Evolutionary conservation across 1,140 invertebrate species (phyloP).

Genomic region (Babylonia areolata): DNA sequence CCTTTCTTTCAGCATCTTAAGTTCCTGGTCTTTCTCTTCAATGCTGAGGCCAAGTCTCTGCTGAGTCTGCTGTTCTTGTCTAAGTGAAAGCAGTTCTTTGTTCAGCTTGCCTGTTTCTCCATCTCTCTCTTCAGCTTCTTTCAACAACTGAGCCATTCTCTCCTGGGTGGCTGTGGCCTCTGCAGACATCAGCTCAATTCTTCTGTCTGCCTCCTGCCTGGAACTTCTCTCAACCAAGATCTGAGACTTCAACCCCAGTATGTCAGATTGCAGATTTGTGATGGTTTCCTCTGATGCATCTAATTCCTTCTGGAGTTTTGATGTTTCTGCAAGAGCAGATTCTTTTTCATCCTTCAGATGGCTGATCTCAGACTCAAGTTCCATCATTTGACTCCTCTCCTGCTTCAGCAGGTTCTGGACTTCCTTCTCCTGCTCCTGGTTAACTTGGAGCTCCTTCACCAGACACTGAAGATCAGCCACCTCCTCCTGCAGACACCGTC

Average conservation of each 20-base stretch:
- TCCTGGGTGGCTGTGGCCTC: slow-evolving; percentile 1
- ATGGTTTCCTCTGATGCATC: not conserved
- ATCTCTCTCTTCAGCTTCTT: slow-evolving; percentile 1
- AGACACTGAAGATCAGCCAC: not conserved
- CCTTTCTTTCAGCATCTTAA: not conserved
- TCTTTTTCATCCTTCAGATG: slow-evolving; percentile 31
- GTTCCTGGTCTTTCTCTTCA: slow-evolving; percentile 12
- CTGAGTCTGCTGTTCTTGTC: slow-evolving; percentile 15
- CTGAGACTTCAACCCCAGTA: slow-evolving; percentile 35
- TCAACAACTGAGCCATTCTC: slow-evolving; percentile 35
- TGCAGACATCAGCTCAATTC: not conserved
- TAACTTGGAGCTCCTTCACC: slow-evolving; percentile 35
- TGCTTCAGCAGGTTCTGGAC: slow-evolving; percentile 17
- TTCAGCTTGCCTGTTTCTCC: slow-evolving; percentile 56
- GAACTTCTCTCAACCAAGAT: slow-evolving; percentile 8
- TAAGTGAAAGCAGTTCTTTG: slow-evolving; percentile 27
- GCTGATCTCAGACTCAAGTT: slow-evolving; percentile 44
- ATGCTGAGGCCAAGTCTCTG: not conserved
- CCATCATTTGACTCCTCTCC: slow-evolving; percentile 44
- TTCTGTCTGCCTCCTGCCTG: not conserved
- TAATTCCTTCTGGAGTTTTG: not conserved
- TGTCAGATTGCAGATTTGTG: not conserved
- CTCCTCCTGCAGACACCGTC: not conserved
- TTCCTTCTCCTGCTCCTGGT: slow-evolving; percentile 35
- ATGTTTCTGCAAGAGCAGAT: not conserved